Conservation (phyloP, 30 jellyfish, hydroid and myxozoan species). For the Euphysa ruthae region DNA sequence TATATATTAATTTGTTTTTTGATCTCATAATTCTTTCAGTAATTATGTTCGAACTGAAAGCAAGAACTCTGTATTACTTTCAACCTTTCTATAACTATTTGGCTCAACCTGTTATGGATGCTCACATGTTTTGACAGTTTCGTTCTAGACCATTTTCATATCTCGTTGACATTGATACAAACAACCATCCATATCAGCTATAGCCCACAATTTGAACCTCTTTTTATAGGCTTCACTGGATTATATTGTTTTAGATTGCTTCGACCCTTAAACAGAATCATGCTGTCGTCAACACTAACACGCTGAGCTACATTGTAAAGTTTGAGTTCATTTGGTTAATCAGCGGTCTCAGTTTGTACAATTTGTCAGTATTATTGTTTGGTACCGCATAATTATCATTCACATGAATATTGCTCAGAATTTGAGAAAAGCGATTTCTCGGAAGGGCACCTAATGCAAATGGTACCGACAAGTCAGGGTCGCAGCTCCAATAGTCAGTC, state of each 20-base stretch:
- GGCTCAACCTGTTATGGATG: too few relatives aligned
- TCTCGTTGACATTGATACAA: too few relatives aligned
- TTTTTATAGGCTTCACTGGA: conserved; percentile 64
- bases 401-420: conserved; percentile 42
- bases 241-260: conserved; percentile 51
- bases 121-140: too few relatives aligned
- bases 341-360: conserved; percentile 37
- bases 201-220: conserved; percentile 61
- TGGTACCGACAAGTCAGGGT: conserved; percentile 59
- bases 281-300: conserved; percentile 55
- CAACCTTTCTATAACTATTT: too few relatives aligned
- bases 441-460: conserved; percentile 22
- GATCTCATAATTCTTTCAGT: too few relatives aligned
- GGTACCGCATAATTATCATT: conserved; percentile 60
- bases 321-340: conserved; percentile 28
- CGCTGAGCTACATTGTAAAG: conserved; percentile 34
- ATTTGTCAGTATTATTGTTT: conserved; percentile 39
- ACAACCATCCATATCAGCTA: conserved; percentile 81
- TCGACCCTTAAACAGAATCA: conserved; percentile 62
- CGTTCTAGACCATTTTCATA: too few relatives aligned
- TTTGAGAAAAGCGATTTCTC: conserved; percentile 42
- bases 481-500: conserved; percentile 32
- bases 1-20: too few relatives aligned
- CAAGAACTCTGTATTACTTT: too few relatives aligned
- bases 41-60: too few relatives aligned